A percentile compares a stretch with the other conserved stretches of the same genome.
phyloP scores from a whole-genome alignment of 2,113 vertebrate genomes.

The Rattus rattus region DNA sequence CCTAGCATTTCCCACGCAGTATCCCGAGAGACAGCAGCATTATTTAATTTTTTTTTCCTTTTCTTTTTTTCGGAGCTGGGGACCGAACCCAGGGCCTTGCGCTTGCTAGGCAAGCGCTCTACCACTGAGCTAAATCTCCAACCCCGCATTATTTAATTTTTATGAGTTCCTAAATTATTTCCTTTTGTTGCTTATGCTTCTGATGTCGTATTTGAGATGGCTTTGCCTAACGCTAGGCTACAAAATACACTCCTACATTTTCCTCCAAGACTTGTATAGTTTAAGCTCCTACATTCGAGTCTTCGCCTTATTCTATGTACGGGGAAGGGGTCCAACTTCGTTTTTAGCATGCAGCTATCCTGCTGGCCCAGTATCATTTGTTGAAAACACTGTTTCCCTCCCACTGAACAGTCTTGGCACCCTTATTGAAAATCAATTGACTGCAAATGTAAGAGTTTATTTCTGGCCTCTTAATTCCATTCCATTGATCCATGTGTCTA shows the following conservation, averaged over 20 bases:
- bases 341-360: neutral
- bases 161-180: neutral
- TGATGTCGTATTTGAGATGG: neutral
- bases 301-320: neutral
- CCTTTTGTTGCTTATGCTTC: neutral
- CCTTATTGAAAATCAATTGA: constrained; percentile 1
- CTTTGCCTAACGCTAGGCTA: neutral
- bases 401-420: neutral
- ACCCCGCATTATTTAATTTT: neutral
- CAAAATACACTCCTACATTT: neutral
- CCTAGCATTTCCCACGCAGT: neutral
- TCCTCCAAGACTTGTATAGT: constrained; percentile 29
- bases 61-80: no score
- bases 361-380: neutral
- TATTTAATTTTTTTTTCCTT: neutral
- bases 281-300: neutral
- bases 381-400: neutral
- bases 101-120: no score
- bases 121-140: no score
- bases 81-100: no score
- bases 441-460: constrained; percentile 22
- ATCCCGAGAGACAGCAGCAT: neutral
- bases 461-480: constrained; percentile 5
- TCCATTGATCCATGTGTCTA: constrained; percentile 23
- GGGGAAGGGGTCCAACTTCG: neutral